These are phyloP conservation scores for Dinomys branickii DNA, from an alignment of 2,113 vertebrate genomes.

Conservation along the genomic window DNA sequence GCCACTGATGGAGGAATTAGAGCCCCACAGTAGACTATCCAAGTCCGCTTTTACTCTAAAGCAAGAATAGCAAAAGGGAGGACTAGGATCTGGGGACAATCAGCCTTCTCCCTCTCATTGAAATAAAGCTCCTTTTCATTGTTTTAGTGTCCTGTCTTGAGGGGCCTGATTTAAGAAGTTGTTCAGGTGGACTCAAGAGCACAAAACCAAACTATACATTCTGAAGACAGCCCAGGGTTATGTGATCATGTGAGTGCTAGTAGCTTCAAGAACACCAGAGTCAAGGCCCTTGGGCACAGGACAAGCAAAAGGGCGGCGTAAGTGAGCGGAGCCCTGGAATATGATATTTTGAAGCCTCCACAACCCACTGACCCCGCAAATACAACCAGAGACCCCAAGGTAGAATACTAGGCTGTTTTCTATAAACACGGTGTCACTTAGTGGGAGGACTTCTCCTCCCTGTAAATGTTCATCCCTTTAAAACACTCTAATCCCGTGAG, in stretches of 20 bases:
- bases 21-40: not conserved
- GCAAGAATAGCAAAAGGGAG: not conserved
- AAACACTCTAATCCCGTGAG: not conserved
- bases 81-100: not conserved
- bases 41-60: not conserved
- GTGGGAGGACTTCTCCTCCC: not conserved
- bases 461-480: not conserved
- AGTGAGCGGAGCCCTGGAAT: not conserved
- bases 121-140: not conserved
- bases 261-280: not conserved
- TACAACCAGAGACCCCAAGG: not conserved
- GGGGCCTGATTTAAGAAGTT: not conserved
- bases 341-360: not conserved
- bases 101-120: constrained; percentile 5
- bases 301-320: not conserved
- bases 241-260: not conserved
- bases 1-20: not conserved
- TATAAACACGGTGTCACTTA: not conserved
- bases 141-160: not conserved
- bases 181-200: not conserved
- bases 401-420: not conserved
- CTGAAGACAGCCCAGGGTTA: not conserved
- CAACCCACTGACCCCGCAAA: not conserved
- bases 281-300: not conserved
- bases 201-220: not conserved